These are phyloP conservation scores for Phragmatobia fuliginosa DNA, from an alignment of 2,888 invertebrate species.

Conservation along the genomic window DNA sequence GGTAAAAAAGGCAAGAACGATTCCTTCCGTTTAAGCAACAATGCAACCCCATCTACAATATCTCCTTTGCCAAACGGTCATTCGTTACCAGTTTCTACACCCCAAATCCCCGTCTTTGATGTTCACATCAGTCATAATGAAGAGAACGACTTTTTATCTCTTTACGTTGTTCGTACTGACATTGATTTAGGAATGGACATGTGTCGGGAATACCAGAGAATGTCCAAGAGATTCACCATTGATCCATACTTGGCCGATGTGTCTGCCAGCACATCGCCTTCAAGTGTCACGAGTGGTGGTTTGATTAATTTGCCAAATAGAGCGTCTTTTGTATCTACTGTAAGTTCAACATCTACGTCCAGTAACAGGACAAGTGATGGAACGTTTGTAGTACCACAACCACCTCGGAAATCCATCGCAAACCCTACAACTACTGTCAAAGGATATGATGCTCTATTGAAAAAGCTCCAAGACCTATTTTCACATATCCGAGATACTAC, in stretches of 20 bases:
- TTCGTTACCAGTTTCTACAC: conserved; percentile 73
- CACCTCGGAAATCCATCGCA: conserved; percentile 76
- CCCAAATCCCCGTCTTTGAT: conserved; percentile 78
- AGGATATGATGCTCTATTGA: conserved; percentile 77
- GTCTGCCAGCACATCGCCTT: conserved; percentile 78
- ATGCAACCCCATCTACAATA: conserved; percentile 81
- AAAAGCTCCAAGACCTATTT: conserved; percentile 80
- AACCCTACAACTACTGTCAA: conserved; percentile 77
- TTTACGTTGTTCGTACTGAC: conserved; percentile 80
- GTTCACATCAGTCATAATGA: conserved; percentile 79
- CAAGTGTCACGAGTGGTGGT: conserved; percentile 81
- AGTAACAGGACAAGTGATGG: conserved; percentile 83
- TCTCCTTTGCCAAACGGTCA: conserved; percentile 83
- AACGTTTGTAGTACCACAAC: conserved; percentile 81
- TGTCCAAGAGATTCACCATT: conserved; percentile 80
- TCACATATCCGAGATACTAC: conserved; percentile 73
- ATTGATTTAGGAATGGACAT: conserved; percentile 81
- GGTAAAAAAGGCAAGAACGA: conserved; percentile 73
- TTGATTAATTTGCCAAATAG: conserved; percentile 78
- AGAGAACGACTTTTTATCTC: conserved; percentile 79
- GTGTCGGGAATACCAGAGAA: conserved; percentile 80
- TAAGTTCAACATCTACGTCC: conserved; percentile 74
- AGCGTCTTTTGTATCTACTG: conserved; percentile 78
- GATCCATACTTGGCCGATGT: conserved; percentile 81
- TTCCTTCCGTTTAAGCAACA: conserved; percentile 75